Conservation (phyloP, 2,888 invertebrate genomes). For the Plutella xylostella region DNA sequence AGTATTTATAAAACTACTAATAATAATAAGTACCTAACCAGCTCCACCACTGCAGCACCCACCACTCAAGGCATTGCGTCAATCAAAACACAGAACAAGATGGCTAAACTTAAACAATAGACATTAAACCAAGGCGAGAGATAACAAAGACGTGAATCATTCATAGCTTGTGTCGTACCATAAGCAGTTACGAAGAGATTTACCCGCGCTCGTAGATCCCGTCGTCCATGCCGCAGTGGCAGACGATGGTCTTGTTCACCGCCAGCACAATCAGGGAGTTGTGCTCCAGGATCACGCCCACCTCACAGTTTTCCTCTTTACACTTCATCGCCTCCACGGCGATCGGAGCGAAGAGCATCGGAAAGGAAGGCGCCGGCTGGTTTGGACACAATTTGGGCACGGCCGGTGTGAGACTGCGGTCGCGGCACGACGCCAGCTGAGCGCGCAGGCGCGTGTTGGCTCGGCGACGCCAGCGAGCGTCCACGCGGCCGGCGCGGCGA, state of each 20-base stretch:
- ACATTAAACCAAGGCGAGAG: no score
- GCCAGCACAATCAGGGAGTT: conserved; percentile 65
- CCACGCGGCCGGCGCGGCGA: conserved; percentile 48
- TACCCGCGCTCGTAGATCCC: conserved; percentile 67
- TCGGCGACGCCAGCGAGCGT: no score
- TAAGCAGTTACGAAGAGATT: conserved; percentile 34
- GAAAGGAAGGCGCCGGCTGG: conserved; percentile 14
- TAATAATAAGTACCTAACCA: no score
- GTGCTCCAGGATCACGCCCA: conserved; percentile 64
- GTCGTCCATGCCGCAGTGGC: conserved; percentile 62
- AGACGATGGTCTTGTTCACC: conserved; percentile 65
- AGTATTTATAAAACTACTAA: background rate
- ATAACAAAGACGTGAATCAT: no score
- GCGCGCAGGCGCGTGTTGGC: background rate
- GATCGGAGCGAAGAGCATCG: conserved; percentile 67
- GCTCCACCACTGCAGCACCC: no score
- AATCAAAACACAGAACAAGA: no score
- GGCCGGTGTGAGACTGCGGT: conserved; percentile 34
- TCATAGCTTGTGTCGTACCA: conserved; percentile 34
- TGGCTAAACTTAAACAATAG: no score
- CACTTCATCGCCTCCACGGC: conserved; percentile 70
- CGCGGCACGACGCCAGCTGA: conserved; percentile 21
- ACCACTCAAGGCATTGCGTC: no score
- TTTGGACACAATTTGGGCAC: background rate
- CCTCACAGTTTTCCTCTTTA: conserved; percentile 69